Conservation (phyloP, 2,888 invertebrate species). For the Synanthedon formicaeformis region DNA sequence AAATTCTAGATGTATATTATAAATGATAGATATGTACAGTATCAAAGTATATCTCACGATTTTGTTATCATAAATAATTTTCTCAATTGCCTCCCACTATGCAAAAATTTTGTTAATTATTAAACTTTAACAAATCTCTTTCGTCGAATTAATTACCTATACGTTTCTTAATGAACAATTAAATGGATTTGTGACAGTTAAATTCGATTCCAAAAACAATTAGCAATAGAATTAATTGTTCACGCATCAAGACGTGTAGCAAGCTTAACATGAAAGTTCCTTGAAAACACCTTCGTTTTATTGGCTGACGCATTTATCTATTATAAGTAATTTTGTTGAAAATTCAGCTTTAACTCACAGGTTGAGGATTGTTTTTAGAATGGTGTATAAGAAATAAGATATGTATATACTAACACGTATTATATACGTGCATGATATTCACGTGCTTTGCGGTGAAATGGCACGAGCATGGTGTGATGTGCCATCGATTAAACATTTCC, state of each 20-base stretch:
- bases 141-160: too few species aligned
- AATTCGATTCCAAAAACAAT: too few species aligned
- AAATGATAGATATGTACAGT: too few species aligned
- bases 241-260: background rate
- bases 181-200: too few species aligned
- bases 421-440: background rate
- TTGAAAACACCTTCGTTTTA: background rate
- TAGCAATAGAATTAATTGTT: too few species aligned
- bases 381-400: background rate
- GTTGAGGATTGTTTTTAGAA: background rate
- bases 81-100: too few species aligned
- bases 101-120: too few species aligned
- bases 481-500: constrained; percentile 47
- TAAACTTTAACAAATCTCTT: too few species aligned
- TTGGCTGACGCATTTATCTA: background rate
- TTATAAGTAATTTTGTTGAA: background rate
- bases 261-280: background rate
- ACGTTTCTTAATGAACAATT: too few species aligned
- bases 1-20: too few species aligned
- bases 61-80: too few species aligned
- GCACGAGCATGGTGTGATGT: constrained; percentile 24
- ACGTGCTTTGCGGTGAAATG: constrained; percentile 23
- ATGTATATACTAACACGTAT: background rate
- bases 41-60: too few species aligned
- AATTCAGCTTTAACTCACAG: background rate